phyloP scores from a whole-genome alignment of 2,113 vertebrate genomes.

The Eulemur rufifrons region DNA sequence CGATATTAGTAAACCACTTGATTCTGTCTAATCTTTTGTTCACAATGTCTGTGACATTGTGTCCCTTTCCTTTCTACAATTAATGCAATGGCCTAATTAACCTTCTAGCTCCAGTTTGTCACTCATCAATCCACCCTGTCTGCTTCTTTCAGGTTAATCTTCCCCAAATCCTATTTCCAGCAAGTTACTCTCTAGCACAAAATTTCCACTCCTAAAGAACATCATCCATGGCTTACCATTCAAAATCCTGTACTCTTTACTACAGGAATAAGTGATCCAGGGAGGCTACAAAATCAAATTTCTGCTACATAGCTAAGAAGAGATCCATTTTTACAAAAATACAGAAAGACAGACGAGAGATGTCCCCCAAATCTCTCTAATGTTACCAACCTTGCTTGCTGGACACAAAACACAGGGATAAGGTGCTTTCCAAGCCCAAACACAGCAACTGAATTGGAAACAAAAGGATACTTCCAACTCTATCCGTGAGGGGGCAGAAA shows the following conservation, averaged over 20 bases:
- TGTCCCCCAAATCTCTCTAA: neutral
- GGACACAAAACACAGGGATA: neutral
- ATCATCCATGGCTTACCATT: neutral
- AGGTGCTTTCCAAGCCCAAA: neutral
- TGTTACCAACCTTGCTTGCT: neutral
- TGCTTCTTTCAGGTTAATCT: neutral
- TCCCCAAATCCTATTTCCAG: neutral
- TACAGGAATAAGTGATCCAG: neutral
- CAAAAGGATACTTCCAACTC: neutral
- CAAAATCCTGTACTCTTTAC: neutral
- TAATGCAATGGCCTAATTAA: neutral
- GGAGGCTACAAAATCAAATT: neutral
- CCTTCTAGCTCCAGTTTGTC: neutral
- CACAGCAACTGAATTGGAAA: neutral
- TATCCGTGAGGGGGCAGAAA: neutral
- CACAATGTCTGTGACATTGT: neutral
- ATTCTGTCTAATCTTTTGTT: neutral
- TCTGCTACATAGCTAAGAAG: neutral
- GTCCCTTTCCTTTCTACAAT: neutral
- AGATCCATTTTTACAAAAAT: neutral
- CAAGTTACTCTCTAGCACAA: neutral
- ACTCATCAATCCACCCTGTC: neutral
- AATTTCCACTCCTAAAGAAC: neutral
- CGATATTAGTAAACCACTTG: neutral
- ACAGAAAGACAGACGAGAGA: neutral